Conservation (phyloP, 1,140 invertebrate genomes). For the Phenacoccus solenopsis region DNA sequence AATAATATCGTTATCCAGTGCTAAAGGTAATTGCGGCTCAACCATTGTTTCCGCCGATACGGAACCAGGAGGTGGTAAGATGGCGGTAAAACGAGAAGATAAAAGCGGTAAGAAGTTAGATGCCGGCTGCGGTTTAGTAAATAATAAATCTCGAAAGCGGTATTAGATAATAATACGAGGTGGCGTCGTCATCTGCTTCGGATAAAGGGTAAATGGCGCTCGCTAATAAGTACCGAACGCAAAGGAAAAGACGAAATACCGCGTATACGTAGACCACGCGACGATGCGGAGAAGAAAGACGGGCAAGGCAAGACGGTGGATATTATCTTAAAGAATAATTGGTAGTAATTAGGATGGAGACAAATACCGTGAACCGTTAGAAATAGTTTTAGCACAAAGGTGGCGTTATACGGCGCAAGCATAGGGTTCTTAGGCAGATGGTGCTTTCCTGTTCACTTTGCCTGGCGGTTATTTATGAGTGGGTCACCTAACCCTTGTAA, state of each 20-base stretch:
- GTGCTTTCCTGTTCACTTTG: conserved; percentile 10
- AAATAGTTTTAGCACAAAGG: conserved; percentile 14
- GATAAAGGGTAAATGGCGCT: conserved; percentile 12
- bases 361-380: conserved; percentile 13
- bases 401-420: background rate
- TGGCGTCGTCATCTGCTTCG: conserved; percentile 10
- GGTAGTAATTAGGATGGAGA: conserved; percentile 17
- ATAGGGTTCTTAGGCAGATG: conserved; percentile 13
- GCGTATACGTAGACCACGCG: background rate
- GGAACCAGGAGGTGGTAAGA: background rate
- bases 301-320: conserved; percentile 5
- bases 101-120: conserved; percentile 11
- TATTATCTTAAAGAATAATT: conserved; percentile 18
- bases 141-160: conserved; percentile 15
- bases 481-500: conserved; percentile 17
- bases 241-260: background rate
- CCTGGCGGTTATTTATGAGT: conserved; percentile 14
- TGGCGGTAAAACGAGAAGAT: conserved; percentile 6
- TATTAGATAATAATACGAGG: conserved; percentile 15
- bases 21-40: background rate
- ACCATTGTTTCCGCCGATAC: background rate
- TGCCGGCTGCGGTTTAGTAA: conserved; percentile 8
- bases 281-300: background rate
- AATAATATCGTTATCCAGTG: background rate
- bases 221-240: conserved; percentile 7